Evolutionary conservation across 2,797 vertebrate species (phyloP).

Genomic region (Eurystomus glaucurus): DNA sequence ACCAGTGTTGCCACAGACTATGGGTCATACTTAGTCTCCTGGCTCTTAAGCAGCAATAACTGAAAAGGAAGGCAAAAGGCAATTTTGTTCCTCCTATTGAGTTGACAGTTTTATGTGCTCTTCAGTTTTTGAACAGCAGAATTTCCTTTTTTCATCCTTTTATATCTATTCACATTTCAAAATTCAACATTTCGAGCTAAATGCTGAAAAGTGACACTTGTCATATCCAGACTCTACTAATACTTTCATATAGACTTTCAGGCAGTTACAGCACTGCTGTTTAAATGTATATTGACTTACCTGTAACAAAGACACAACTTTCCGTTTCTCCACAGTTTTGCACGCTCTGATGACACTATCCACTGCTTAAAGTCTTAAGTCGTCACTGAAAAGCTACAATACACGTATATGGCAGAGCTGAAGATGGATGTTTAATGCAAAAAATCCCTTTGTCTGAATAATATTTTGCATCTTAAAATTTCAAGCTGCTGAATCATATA

Average conservation of each 20-base stretch:
- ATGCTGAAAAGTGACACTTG: slow-evolving; percentile 51
- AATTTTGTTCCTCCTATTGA: slow-evolving; percentile 23
- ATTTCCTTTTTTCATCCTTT: slow-evolving; percentile 42
- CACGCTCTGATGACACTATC: not conserved
- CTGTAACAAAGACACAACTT: not conserved
- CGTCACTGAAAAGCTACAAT: slow-evolving; percentile 6
- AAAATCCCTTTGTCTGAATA: not conserved
- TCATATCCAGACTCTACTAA: not conserved
- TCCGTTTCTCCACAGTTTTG: not conserved
- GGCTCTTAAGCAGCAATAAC: slow-evolving; percentile 13
- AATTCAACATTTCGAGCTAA: slow-evolving; percentile 30
- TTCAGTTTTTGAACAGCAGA: slow-evolving; percentile 31
- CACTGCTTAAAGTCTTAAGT: not conserved
- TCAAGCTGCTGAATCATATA: not conserved
- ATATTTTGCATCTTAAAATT: slow-evolving; percentile 4
- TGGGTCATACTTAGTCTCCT: slow-evolving; percentile 7
- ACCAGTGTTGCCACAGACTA: not conserved
- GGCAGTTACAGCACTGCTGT: not conserved
- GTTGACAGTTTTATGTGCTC: slow-evolving; percentile 49
- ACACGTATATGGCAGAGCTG: not conserved
- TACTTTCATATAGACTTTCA: slow-evolving; percentile 16
- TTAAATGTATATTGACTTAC: slow-evolving; percentile 46
- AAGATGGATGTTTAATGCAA: not conserved
- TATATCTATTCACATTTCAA: slow-evolving; percentile 45
- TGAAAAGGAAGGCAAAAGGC: slow-evolving; percentile 15